Conservation (phyloP, 2,797 vertebrate genomes). For the Chiroxiphia lanceolata region DNA sequence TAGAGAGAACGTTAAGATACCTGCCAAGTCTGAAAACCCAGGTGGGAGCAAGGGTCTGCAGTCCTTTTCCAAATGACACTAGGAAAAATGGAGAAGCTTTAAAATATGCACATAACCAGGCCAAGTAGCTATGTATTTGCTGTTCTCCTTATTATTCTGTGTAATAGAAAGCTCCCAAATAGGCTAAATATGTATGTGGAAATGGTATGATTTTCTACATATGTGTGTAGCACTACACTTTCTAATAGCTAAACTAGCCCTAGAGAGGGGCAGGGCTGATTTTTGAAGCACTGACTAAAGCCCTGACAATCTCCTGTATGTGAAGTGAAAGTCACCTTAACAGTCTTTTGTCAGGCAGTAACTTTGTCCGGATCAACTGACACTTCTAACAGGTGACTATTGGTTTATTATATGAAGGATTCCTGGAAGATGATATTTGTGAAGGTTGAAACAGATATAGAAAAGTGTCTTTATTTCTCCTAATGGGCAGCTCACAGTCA, state of each 20-base stretch:
- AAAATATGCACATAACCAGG: background rate
- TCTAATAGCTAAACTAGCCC: background rate
- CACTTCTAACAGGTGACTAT: background rate
- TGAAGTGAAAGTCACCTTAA: background rate
- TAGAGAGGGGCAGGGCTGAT: background rate
- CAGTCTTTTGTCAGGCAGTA: background rate
- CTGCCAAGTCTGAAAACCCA: background rate
- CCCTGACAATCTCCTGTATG: background rate
- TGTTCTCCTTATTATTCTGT: background rate
- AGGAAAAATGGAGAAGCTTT: background rate
- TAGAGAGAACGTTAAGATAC: background rate
- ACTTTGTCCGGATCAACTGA: background rate
- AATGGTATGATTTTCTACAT: background rate
- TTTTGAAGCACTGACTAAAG: background rate
- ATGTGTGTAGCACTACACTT: background rate
- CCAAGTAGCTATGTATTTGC: background rate
- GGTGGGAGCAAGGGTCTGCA: background rate
- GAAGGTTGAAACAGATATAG: background rate
- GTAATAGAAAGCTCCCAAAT: background rate
- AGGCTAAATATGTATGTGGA: background rate
- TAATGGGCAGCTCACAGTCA: background rate
- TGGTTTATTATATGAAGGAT: background rate
- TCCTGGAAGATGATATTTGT: background rate
- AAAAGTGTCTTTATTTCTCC: background rate
- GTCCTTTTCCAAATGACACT: background rate